These are phyloP conservation scores for Epinephelus fuscoguttatus DNA, from an alignment of 2,113 vertebrate genomes.

Conservation along the genomic window DNA sequence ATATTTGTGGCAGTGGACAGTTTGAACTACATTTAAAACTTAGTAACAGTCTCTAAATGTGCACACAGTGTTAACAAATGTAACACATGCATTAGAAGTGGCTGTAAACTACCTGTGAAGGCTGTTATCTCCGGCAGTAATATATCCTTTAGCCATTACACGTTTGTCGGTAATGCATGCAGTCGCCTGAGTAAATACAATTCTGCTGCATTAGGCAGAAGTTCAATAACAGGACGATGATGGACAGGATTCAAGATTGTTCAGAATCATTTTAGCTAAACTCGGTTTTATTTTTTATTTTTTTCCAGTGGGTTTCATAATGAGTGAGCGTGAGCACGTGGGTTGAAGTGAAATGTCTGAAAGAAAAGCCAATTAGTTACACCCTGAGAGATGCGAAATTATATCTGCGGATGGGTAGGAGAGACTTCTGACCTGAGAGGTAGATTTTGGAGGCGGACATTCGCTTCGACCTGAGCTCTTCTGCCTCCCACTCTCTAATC, in stretches of 20 bases:
- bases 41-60: not conserved
- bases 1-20: not conserved
- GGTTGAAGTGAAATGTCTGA: constrained; percentile 4
- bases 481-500: constrained; percentile 59
- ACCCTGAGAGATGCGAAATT: not conserved
- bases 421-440: constrained; percentile 45
- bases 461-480: constrained; percentile 31
- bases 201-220: not conserved
- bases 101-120: not conserved
- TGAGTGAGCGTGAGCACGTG: not conserved
- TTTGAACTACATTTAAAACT: not conserved
- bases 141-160: not conserved
- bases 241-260: not conserved
- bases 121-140: not conserved
- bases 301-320: not conserved
- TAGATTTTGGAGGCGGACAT: constrained; percentile 49
- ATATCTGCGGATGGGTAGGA: constrained; percentile 6
- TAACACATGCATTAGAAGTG: not conserved
- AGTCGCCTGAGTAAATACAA: not conserved
- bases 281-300: not conserved
- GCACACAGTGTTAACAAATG: not conserved
- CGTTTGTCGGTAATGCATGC: not conserved
- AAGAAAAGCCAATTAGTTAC: constrained; percentile 30
- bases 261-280: not conserved
- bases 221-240: not conserved